Base-by-base conservation (phyloP, 2,113 vertebrate genomes). In the Pelmatolapia mariae region DNA sequence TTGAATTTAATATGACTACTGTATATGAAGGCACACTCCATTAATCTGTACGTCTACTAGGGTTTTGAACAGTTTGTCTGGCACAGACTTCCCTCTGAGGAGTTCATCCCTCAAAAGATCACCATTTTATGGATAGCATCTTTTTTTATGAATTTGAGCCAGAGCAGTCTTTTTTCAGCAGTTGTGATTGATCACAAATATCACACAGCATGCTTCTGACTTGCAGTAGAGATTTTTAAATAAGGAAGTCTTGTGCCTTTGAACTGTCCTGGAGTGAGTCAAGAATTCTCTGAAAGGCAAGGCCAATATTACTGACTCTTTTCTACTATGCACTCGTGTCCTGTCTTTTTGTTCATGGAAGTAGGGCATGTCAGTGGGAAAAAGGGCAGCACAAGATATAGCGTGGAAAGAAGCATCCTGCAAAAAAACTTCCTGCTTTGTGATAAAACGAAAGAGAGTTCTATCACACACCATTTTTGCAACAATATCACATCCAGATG, bases 141-240 rank as follows among this genome's bases (percentile, higher is more conserved):
- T 93, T 91, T 94, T 93, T 86, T 89, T 90, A 80, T 95, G 91
- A 89, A 93, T 94, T 95, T 86, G 81, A 93, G 87, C 84, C 83
- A 84, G 85, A 61, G 87, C 91, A 93, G 84, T 94, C 87, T 93
- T 93, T 93, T 92, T 89, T 82, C 43, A 40, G 57, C 85, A 61
- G 88, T 63, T 53, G 79, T 92, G 92, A 95, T 94, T 95, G 92
- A 95, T 95, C 91, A 91, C 92, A 93, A 90, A 95, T 95, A 93
- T 94, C 86, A 91, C 80, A 83, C 90, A 83, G 83, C 87, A 73
- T 92, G 84, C 78, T 87, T 79, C 85, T 76, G 93, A 91, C 88
- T 92, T 68, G 88, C 84, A 86, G 92, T 82, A 63, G 80, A 83
- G 80, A 92, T 89, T 92, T 92, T 92, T 68, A 88, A 90, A 93